phyloP scores from a whole-genome alignment of 2,888 invertebrate genomes.

The Cataglyphis albicans region DNA sequence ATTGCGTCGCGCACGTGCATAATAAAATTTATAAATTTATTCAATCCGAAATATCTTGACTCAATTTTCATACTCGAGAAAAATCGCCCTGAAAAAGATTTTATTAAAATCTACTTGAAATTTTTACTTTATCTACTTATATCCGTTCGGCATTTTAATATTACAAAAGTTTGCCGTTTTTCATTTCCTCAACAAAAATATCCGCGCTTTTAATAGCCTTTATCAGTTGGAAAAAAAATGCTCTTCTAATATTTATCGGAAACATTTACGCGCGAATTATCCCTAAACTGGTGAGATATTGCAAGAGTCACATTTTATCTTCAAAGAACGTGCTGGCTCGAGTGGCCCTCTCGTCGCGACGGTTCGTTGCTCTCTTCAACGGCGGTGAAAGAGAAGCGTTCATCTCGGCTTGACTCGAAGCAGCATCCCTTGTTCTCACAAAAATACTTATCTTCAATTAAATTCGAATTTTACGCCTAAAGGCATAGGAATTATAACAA shows the following conservation, averaged over 20 bases:
- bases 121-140: not conserved
- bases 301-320: slow-evolving; percentile 5
- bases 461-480: not conserved
- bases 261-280: not conserved
- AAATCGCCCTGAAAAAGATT: not conserved
- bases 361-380: slow-evolving; percentile 15
- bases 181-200: not conserved
- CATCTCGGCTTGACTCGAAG: not conserved
- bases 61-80: not conserved
- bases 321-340: slow-evolving; percentile 18
- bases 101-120: not conserved
- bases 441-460: not conserved
- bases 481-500: not conserved
- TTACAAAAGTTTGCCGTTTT: not conserved
- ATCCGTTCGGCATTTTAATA: not conserved
- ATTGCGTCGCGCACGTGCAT: not conserved
- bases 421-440: not conserved
- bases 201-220: not conserved
- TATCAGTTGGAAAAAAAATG: not conserved
- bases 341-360: slow-evolving; percentile 5
- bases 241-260: not conserved
- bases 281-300: slow-evolving; percentile 1
- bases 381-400: not conserved
- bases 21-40: not conserved
- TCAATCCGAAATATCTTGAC: not conserved